phyloP scores from a whole-genome alignment of 1,140 invertebrate genomes.

The Polyergus mexicanus region DNA sequence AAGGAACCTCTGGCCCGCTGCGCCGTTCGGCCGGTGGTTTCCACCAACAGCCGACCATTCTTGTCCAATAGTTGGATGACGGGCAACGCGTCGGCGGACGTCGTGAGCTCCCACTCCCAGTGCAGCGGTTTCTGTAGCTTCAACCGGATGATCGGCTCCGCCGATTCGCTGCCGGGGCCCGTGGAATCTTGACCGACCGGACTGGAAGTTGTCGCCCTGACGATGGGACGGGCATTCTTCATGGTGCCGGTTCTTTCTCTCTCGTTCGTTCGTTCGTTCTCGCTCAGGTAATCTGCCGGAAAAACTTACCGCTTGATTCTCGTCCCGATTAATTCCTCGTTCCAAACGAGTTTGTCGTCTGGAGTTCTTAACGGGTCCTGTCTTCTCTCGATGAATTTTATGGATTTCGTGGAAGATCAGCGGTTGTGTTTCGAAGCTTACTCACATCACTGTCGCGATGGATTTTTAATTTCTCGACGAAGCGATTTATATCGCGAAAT shows the following conservation, averaged over 20 bases:
- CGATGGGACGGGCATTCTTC: constrained; percentile 75
- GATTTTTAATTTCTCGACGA: not conserved
- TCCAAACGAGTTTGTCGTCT: constrained; percentile 36
- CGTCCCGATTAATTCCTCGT: constrained; percentile 57
- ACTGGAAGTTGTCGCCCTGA: constrained; percentile 72
- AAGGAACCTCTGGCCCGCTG: constrained; percentile 82
- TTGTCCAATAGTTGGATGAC: constrained; percentile 82
- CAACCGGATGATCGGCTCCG: constrained; percentile 79
- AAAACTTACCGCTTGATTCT: constrained; percentile 32
- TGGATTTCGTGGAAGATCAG: not conserved
- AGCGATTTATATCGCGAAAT: not conserved
- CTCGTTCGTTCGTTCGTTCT: constrained; percentile 37
- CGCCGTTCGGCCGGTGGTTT: constrained; percentile 80
- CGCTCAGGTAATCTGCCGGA: constrained; percentile 31
- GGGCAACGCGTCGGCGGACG: constrained; percentile 79
- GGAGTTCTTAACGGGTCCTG: constrained; percentile 38
- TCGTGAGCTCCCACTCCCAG: constrained; percentile 84
- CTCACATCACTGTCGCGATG: not conserved
- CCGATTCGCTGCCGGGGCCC: constrained; percentile 32
- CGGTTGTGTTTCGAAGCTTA: constrained; percentile 5
- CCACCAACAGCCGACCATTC: constrained; percentile 80
- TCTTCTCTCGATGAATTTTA: constrained; percentile 42
- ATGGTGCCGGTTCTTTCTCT: constrained; percentile 63
- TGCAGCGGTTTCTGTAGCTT: constrained; percentile 81
- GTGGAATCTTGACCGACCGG: constrained; percentile 63